Base-by-base conservation (phyloP, 2,113 vertebrate genomes). In the Ranitomeya variabilis region DNA sequence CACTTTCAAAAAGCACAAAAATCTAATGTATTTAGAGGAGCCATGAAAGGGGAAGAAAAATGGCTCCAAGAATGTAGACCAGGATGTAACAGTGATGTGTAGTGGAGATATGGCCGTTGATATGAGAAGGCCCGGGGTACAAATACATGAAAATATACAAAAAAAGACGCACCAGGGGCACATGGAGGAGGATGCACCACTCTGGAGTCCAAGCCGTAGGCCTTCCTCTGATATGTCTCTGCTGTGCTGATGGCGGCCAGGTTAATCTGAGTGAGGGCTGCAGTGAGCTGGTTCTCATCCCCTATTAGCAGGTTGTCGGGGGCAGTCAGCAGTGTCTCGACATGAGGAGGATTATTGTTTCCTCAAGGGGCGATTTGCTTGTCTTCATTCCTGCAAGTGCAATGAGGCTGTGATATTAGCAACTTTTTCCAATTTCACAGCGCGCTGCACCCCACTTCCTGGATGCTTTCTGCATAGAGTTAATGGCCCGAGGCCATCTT, bases 371-470 rank as follows among this genome's bases (percentile, higher is more conserved):
- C 62, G 57, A 31, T 74, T 77, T 87, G 19, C 66, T 87, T 51
- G 54, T 55, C 45, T 57, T n/a, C 64, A 71, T 59, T 31, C 45
- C 23, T 62, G 79, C 18, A 82, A 81, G 67, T 23, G 78, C 78
- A 88, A 88, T 83, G 80, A 83, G 54, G 67, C 86, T 83, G 59
- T 45, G n/a, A 88, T 88, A 83, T 88, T 83, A 82, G 52, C 86
- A 88, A 88, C 79, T 88, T 88, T 88, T 88, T 88, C 80, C 79
- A 88, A 88, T 88, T 88, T 88, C 86, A 88, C 86, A 88, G 66
- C 60, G 79, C 21, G 18, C 52, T 76, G 86, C 79, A 9, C 69
- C 79, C 86, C 86, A 87, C 78, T 51, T 74, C 86, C 66, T 62
- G 79, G 55, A 23, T 26, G 79, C 54, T 62, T 81, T 80, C 23